A percentile compares a stretch with the other conserved stretches of the same genome.
Evolutionary conservation across 2,888 invertebrate species (phyloP).

Genomic region (Scaptomyza parva): DNA sequence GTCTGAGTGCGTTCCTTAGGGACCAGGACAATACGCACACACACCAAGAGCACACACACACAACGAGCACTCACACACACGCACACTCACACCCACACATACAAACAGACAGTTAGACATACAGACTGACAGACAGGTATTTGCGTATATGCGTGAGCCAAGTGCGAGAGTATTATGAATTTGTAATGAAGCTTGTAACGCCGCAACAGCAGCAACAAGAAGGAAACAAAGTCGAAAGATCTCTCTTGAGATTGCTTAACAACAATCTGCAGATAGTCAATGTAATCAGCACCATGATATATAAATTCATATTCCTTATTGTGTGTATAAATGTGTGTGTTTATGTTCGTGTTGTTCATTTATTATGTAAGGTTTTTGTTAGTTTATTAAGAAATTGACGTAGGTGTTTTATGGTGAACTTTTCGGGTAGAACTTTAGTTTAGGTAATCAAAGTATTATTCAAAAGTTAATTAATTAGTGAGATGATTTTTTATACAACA

Average conservation of each 20-base stretch:
- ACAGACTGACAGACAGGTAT: constrained; percentile 25
- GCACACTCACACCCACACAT: no score
- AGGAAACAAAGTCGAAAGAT: not conserved
- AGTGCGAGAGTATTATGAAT: constrained; percentile 61
- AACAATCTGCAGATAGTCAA: constrained; percentile 45
- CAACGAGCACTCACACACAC: no score
- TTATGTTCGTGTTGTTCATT: constrained; percentile 5
- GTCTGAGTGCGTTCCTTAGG: constrained; percentile 26
- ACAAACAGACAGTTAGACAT: constrained; percentile 8
- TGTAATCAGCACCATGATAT: constrained; percentile 45
- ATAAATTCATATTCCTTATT: constrained; percentile 47
- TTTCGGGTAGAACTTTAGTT: no score
- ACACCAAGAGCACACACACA: no score
- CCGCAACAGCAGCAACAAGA: constrained; percentile 19
- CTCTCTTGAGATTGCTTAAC: constrained; percentile 25
- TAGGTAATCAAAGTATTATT: no score
- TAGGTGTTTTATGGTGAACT: no score
- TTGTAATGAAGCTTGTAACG: constrained; percentile 57
- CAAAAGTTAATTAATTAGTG: not conserved
- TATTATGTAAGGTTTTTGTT: constrained; percentile 4
- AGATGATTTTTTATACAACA: no score
- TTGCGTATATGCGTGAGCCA: not conserved
- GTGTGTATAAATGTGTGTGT: not conserved
- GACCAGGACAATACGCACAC: constrained; percentile 8
- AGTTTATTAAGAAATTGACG: no score